Percentiles rank a stretch among this genome's conserved stretches.
Conservation (phyloP, 1,140 invertebrate species). For the Apis florea region DNA sequence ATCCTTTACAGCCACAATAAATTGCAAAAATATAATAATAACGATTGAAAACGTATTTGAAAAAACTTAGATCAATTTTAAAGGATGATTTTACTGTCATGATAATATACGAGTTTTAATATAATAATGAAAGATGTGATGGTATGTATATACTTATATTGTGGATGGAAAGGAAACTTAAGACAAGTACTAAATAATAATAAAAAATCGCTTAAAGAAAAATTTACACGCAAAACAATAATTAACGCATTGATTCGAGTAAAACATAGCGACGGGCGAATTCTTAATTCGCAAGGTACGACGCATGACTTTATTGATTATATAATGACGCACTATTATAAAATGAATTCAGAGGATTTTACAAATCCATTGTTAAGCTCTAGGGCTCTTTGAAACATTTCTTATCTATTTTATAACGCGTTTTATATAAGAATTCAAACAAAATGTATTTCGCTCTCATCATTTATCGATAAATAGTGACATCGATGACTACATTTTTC, state of each 20-base stretch:
- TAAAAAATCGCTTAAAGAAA: slow-evolving; percentile 56
- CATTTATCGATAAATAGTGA: slow-evolving; percentile 53
- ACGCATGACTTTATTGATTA: slow-evolving; percentile 44
- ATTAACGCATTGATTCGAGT: slow-evolving; percentile 56
- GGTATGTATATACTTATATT: slow-evolving; percentile 54
- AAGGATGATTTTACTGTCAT: slow-evolving; percentile 27
- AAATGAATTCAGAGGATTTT: slow-evolving; percentile 51
- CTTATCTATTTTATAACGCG: slow-evolving; percentile 44
- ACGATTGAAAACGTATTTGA: slow-evolving; percentile 35
- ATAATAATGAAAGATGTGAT: background rate
- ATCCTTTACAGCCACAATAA: slow-evolving; percentile 68
- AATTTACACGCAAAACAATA: slow-evolving; percentile 58
- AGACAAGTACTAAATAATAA: slow-evolving; percentile 58
- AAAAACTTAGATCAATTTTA: slow-evolving; percentile 49
- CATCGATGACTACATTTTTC: slow-evolving; percentile 40
- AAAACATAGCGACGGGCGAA: slow-evolving; percentile 56
- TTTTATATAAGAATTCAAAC: slow-evolving; percentile 53
- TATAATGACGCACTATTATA: slow-evolving; percentile 47
- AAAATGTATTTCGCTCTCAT: slow-evolving; percentile 47
- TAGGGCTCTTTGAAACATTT: slow-evolving; percentile 36
- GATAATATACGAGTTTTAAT: slow-evolving; percentile 30
- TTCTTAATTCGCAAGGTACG: slow-evolving; percentile 50
- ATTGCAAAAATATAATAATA: slow-evolving; percentile 48
- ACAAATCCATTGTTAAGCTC: slow-evolving; percentile 44
- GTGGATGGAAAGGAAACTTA: slow-evolving; percentile 63